phyloP scores from a whole-genome alignment of 2,797 vertebrate genomes.

The Ibycter americanus region DNA sequence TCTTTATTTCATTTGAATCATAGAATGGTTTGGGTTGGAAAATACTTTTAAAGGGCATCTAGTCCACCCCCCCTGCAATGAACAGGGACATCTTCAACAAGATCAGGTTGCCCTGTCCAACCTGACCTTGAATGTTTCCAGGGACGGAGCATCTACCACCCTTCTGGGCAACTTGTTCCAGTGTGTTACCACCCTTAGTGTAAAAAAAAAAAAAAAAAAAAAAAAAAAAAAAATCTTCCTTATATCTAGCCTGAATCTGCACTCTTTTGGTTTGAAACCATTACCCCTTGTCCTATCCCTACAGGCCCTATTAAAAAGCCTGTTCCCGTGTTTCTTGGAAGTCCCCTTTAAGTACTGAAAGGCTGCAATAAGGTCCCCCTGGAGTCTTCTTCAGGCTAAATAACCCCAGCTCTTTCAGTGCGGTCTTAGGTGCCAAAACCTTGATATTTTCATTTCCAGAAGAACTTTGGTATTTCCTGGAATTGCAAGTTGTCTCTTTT shows the following conservation, averaged over 20 bases:
- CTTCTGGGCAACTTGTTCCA: neutral
- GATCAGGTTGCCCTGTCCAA: neutral
- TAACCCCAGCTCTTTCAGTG: neutral
- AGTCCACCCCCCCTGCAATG: neutral
- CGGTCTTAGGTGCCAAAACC: neutral
- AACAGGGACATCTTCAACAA: neutral
- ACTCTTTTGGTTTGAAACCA: neutral
- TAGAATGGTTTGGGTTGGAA: neutral
- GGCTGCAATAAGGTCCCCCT: neutral
- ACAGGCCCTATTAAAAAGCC: neutral
- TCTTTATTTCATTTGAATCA: neutral
- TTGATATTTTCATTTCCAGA: constrained; percentile 6
- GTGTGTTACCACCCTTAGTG: neutral
- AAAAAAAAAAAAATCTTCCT: neutral
- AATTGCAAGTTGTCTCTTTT: neutral
- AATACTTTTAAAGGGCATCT: neutral
- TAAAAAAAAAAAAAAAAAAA: no score
- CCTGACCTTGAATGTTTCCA: neutral
- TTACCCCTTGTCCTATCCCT: neutral
- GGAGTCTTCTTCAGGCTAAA: neutral
- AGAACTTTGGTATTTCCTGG: constrained; percentile 9
- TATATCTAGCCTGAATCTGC: neutral
- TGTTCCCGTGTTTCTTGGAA: neutral
- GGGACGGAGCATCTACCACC: neutral
- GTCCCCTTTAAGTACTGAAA: neutral